Base-by-base conservation (phyloP, 2,888 invertebrate species). In the Leistus spinibarbis region DNA sequence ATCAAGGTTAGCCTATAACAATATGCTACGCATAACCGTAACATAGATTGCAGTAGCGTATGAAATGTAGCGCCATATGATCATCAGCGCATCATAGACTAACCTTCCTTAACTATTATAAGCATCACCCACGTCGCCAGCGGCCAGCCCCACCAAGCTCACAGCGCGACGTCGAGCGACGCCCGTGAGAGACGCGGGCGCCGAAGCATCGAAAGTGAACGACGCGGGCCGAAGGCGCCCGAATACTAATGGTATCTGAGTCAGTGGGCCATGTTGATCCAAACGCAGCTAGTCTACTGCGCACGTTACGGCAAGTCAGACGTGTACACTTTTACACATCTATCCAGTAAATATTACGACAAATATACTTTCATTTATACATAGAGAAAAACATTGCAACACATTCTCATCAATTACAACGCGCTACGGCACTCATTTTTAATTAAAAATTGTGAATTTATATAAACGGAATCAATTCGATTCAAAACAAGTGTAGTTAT, bases 211-310 rank as follows among this genome's bases (percentile, higher is more conserved):
- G 84, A 82, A 78, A 76, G 77, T 82, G 78, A 83, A 88, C 89
- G 88, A 84, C 86, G 86, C 84, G 86, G 86, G 87, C 88, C 85
- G 85, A 88, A 87, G 87, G 86, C 86, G 87, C 88, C 82, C 87
- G 70, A 62, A 13, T 24, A 87, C 87, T 87, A 88, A 87, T 82
- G 85, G 87, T 88, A 89, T 89, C 88, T 90, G 89, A 89, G 89
- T 89, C 89, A 90, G 89, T 89, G 88, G 89, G 89, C 87, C 86
- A 88, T 86, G 86, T 68, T 63, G 60, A 40, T 22, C 71, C 71
- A 66, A 24, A 64, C 57, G 67, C 67, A 19, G 69, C 10, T 76
- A 86, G 86, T 87, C 87, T 86, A 86, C 81, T 84, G 85, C 83
- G 83, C 85, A 82, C 85, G 86, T 87, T 87, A 87, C 86, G 82